Base-by-base conservation (phyloP, 2,113 vertebrate species). In the Anhinga anhinga region DNA sequence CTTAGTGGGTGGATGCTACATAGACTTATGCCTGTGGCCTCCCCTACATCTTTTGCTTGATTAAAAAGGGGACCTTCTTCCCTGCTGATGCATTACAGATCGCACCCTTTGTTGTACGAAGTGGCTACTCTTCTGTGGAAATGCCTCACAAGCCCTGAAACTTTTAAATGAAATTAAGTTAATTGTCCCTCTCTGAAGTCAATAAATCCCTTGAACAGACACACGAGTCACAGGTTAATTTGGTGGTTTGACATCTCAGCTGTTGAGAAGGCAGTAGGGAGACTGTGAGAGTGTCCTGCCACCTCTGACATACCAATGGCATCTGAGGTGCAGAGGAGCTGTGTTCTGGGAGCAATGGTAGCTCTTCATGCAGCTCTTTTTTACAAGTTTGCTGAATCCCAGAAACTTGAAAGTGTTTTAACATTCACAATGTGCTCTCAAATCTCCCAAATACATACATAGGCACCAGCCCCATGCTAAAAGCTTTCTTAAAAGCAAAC, bases 401-500 rank as follows among this genome's bases (percentile, higher is more conserved):
- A 79, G 61, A 34, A 91, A 91, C 23, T 26, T 78, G 12, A 8
- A 92, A 81, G 52, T 74, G 20, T 72, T 89, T 92, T 66, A 69
- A 25, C 70, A 62, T 62, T 89, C 73, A 62, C 52, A 53, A 5
- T 42, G 7, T 74, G 25, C 45, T 94, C 18, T 74, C n/a, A 58
- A 34, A 72, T 71, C 40, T 69, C 49, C 36, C 30, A 79, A 78
- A 90, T 56, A 42, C 44, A 8, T 45, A 85, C 22, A 40, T 77
- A 13, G 49, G 73, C 12, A 65, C 32, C 40, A 87, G 47, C 36
- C 40, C 45, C n/a, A 7, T 5, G 8, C 88, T 96, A 89, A 96
- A 96, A 97, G 93, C 93, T 81, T 96, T 96, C 44, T 78, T 58
- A 84, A 78, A 84, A 45, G 17, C 44, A 71, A 84, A 19, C 7